phyloP scores from a whole-genome alignment of 2,888 invertebrate species.

The Osmoderma eremita region DNA sequence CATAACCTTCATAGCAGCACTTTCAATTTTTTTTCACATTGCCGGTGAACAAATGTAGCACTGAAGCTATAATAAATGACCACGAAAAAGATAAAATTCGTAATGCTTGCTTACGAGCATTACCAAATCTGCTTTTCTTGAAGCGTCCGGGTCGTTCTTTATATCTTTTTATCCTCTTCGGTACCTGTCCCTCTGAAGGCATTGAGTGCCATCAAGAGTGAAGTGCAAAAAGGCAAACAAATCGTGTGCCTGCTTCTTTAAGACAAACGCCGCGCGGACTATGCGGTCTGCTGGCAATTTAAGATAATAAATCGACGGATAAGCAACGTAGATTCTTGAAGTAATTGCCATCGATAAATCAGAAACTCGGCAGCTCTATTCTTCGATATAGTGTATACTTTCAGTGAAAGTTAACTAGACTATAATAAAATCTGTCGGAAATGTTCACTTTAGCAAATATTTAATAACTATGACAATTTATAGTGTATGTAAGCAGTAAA shows the following conservation, averaged over 20 bases:
- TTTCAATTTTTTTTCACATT: background rate
- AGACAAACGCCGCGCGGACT: constrained; percentile 14
- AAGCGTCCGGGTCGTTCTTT: background rate
- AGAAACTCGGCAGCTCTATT: background rate
- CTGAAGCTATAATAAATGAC: constrained; percentile 1
- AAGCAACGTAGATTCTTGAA: constrained; percentile 22
- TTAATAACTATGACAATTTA: too few relatives aligned
- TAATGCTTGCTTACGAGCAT: constrained; percentile 7
- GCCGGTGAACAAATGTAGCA: background rate
- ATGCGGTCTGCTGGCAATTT: constrained; percentile 24
- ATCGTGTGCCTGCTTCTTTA: constrained; percentile 10
- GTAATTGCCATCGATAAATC: constrained; percentile 15
- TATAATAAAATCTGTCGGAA: too few relatives aligned
- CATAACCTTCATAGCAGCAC: background rate
- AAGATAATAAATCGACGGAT: constrained; percentile 23
- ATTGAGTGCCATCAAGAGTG: constrained; percentile 23
- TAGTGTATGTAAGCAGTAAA: too few relatives aligned
- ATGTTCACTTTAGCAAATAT: too few relatives aligned
- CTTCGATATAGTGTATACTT: too few relatives aligned
- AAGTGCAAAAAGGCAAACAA: constrained; percentile 20
- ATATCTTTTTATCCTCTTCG: background rate
- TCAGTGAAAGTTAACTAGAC: too few relatives aligned
- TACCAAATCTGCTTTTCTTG: constrained; percentile 9
- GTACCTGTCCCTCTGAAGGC: background rate
- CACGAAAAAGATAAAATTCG: constrained; percentile 8